These are phyloP conservation scores for Trididemnum miniatum DNA, from an alignment of 23 tunicate species.

Conservation along the genomic window DNA sequence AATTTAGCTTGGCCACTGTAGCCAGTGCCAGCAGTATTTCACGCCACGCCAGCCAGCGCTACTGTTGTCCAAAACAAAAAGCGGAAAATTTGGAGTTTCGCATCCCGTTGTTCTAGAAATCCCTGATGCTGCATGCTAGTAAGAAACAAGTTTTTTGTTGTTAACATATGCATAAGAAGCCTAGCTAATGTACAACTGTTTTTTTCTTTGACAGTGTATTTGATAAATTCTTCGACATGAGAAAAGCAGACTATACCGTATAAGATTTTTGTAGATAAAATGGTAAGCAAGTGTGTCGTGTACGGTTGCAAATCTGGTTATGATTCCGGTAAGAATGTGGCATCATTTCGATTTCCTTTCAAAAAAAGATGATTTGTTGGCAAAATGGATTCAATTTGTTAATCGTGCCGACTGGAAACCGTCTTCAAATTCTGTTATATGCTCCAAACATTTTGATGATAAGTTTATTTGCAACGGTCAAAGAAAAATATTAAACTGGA, in stretches of 20 bases:
- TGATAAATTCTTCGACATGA: too few relatives aligned
- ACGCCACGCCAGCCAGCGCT: too few relatives aligned
- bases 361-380: slow-evolving; percentile 4
- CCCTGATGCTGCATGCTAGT: neutral
- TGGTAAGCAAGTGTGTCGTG: slow-evolving; percentile 13
- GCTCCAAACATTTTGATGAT: neutral
- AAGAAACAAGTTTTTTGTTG: neutral
- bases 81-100: too few relatives aligned
- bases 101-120: too few relatives aligned
- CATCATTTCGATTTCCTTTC: slow-evolving; percentile 17
- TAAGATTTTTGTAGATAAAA: neutral
- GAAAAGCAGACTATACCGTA: neutral
- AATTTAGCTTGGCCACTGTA: too few relatives aligned
- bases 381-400: slow-evolving; percentile 18
- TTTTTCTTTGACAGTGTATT: too few relatives aligned
- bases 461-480: neutral
- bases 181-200: neutral
- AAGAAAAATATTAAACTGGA: neutral
- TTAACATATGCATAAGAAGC: neutral
- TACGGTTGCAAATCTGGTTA: slow-evolving; percentile 11
- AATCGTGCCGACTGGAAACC: slow-evolving; percentile 6
- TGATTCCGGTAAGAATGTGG: neutral
- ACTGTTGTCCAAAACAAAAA: too few relatives aligned
- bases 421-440: neutral
- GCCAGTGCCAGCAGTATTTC: too few relatives aligned